Percentiles rank a stretch among this genome's conserved stretches.
Evolutionary conservation across 2,888 invertebrate species (phyloP).

Genomic region (Tetanocera ferruginea): DNA sequence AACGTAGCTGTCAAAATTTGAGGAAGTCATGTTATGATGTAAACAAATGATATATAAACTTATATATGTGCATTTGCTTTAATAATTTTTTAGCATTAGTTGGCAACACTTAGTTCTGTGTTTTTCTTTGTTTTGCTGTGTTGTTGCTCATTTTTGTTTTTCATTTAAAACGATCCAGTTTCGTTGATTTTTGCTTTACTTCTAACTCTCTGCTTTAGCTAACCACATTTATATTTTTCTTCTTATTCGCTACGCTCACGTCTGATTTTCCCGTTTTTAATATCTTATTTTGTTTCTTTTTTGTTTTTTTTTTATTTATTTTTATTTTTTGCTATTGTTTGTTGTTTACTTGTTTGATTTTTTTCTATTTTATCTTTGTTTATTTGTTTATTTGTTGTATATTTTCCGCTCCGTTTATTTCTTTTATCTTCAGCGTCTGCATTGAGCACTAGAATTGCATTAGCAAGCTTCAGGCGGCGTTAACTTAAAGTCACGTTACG

Average conservation of each 20-base stretch:
- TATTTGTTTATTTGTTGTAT: background rate
- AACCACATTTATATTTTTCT: background rate
- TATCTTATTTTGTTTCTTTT: background rate
- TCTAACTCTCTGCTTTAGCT: background rate
- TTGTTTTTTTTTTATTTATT: constrained; percentile 2
- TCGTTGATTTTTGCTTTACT: background rate
- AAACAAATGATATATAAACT: no score
- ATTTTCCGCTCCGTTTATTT: constrained; percentile 2
- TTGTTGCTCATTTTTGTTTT: background rate
- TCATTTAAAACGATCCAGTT: background rate
- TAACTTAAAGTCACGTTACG: constrained; percentile 1
- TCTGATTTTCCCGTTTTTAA: constrained; percentile 24
- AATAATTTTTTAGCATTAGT: no score
- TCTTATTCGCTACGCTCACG: constrained; percentile 18
- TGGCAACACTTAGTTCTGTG: no score
- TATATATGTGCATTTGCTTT: no score
- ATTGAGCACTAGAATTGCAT: background rate
- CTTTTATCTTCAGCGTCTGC: background rate
- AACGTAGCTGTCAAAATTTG: no score
- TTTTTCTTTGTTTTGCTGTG: background rate
- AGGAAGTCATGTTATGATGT: no score
- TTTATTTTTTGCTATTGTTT: background rate
- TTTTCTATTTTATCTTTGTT: background rate
- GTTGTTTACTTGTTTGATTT: background rate
- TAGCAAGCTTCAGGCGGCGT: background rate